Conservation (phyloP, 1,140 invertebrate species). For the Gonatopus flavifemur region DNA sequence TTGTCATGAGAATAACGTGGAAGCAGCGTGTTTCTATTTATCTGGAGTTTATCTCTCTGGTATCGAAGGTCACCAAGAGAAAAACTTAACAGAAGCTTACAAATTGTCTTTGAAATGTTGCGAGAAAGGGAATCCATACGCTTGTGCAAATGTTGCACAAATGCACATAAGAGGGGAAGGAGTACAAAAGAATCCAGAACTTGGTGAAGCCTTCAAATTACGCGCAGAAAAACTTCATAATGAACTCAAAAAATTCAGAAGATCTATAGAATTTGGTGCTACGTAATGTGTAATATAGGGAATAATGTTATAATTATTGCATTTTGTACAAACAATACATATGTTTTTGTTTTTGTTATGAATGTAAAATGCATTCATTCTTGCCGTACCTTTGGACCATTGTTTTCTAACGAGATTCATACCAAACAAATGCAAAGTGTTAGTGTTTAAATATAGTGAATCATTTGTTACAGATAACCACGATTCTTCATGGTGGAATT, state of each 20-base stretch:
- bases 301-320: slow-evolving; percentile 8
- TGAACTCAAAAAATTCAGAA: slow-evolving; percentile 58
- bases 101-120: slow-evolving; percentile 74
- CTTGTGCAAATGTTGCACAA: slow-evolving; percentile 83
- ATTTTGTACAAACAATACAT: too few relatives aligned
- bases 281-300: slow-evolving; percentile 4
- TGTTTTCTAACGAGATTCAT: too few relatives aligned
- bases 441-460: too few relatives aligned
- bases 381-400: too few relatives aligned
- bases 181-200: slow-evolving; percentile 68
- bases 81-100: slow-evolving; percentile 76
- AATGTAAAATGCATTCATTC: too few relatives aligned
- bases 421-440: too few relatives aligned
- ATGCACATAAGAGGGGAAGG: slow-evolving; percentile 79
- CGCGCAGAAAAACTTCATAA: slow-evolving; percentile 71
- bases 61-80: slow-evolving; percentile 65
- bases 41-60: slow-evolving; percentile 78
- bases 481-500: too few relatives aligned
- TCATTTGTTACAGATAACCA: too few relatives aligned
- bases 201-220: slow-evolving; percentile 73
- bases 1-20: slow-evolving; percentile 67
- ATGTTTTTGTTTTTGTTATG: too few relatives aligned
- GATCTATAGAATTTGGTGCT: background rate
- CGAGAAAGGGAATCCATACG: slow-evolving; percentile 77
- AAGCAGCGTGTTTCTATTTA: slow-evolving; percentile 78